A percentile compares a stretch with the other conserved stretches of the same genome.
These are phyloP conservation scores for Sebastes kiyomatsui DNA, from an alignment of 2,797 vertebrate species.

Conservation along the genomic window DNA sequence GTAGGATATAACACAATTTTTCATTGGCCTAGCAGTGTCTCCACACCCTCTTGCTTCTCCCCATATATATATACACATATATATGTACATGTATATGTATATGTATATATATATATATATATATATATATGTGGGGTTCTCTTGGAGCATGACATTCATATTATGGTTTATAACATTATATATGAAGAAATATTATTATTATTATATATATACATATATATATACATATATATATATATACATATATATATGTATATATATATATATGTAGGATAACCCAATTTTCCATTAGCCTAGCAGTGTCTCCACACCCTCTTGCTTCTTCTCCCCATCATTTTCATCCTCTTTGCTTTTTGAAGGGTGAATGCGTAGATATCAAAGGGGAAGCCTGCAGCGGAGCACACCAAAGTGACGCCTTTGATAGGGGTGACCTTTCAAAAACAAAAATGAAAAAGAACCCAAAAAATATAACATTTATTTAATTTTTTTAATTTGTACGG, in stretches of 20 bases:
- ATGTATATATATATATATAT: too few relatives aligned
- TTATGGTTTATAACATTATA: not conserved
- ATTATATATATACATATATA: too few relatives aligned
- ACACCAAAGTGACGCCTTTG: slow-evolving; percentile 54
- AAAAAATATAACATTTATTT: rapidly evolving
- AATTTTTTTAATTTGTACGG: rapidly evolving
- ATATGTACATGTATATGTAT: rapidly evolving
- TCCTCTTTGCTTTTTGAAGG: slow-evolving; percentile 45
- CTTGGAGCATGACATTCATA: not conserved
- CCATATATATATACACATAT: too few relatives aligned
- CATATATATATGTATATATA: too few relatives aligned
- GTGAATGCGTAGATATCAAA: slow-evolving; percentile 59
- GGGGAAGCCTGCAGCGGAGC: slow-evolving; percentile 80
- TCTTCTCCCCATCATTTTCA: slow-evolving; percentile 20
- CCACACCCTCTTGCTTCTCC: not conserved
- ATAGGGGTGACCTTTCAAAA: slow-evolving; percentile 61
- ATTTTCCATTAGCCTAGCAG: not conserved
- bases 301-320: slow-evolving; percentile 1
- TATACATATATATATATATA: too few relatives aligned
- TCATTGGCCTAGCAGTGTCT: not conserved
- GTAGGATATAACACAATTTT: not conserved
- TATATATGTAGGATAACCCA: not conserved
- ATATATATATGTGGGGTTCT: not conserved
- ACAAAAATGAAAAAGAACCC: not conserved
- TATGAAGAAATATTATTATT: not conserved